phyloP scores from a whole-genome alignment of 1,140 invertebrate genomes.

The Drosophila orena region DNA sequence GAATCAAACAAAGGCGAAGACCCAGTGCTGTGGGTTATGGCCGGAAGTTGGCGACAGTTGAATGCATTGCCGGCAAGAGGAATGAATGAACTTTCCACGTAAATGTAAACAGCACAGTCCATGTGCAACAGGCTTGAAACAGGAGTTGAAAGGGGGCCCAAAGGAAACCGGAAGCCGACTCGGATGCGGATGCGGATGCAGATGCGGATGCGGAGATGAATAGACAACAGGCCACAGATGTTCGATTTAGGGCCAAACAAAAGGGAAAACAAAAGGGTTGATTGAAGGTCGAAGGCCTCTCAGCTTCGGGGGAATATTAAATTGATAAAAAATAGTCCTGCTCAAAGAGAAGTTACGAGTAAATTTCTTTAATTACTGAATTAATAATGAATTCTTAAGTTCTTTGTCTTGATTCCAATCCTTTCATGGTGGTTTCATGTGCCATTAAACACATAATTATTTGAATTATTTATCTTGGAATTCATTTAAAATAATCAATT shows the following conservation, averaged over 20 bases:
- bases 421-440: no score
- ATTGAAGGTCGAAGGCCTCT: constrained; percentile 11
- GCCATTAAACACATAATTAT: no score
- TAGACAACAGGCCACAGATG: constrained; percentile 18
- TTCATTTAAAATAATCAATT: no score
- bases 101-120: constrained; percentile 33
- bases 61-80: constrained; percentile 48
- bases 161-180: constrained; percentile 2
- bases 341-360: background rate
- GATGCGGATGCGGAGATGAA: background rate
- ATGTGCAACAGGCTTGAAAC: constrained; percentile 24
- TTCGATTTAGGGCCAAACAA: constrained; percentile 16
- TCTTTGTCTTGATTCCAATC: no score
- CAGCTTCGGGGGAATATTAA: background rate
- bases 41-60: constrained; percentile 61
- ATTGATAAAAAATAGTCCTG: background rate
- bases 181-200: background rate
- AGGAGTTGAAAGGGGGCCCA: background rate
- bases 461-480: no score
- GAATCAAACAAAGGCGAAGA: constrained; percentile 57
- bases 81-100: constrained; percentile 44
- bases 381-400: no score
- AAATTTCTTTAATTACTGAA: no score
- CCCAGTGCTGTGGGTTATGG: constrained; percentile 33
- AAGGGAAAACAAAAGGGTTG: background rate